Evolutionary conservation across 2,888 invertebrate genomes (phyloP).

Genomic region (Rhagophthalmus giganteus): DNA sequence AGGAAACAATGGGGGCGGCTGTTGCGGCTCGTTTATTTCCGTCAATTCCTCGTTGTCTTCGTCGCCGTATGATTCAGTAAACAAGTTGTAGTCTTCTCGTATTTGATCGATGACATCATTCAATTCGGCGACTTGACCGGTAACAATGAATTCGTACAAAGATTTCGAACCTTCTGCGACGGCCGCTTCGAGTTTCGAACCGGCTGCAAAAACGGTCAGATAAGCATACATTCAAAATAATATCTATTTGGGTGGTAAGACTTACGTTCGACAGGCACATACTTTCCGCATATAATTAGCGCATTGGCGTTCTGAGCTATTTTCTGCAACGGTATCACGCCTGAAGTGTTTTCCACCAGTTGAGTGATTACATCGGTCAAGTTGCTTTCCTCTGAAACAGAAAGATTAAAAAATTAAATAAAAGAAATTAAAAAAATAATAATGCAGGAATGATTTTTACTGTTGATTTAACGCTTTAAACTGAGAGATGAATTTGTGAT

Average conservation of each 20-base stretch:
- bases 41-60: conserved; percentile 48
- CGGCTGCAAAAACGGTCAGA: conserved; percentile 57
- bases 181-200: conserved; percentile 74
- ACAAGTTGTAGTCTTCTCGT: conserved; percentile 59
- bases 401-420: too few relatives aligned
- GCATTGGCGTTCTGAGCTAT: conserved; percentile 70
- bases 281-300: conserved; percentile 81
- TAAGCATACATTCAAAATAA: background rate
- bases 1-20: conserved; percentile 9
- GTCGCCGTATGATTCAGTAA: conserved; percentile 55
- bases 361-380: conserved; percentile 71
- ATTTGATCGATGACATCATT: conserved; percentile 74
- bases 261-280: conserved; percentile 74
- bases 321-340: conserved; percentile 75
- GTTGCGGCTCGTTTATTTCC: background rate
- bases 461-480: too few relatives aligned
- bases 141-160: conserved; percentile 74
- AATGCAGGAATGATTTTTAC: too few relatives aligned
- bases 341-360: conserved; percentile 76
- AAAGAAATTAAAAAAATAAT: too few relatives aligned
- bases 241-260: too few relatives aligned
- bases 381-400: conserved; percentile 55
- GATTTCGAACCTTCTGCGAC: conserved; percentile 78
- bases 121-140: conserved; percentile 80
- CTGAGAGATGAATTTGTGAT: too few relatives aligned